Base-by-base conservation (phyloP, 2,888 invertebrate species). In the Vanessa cardui region DNA sequence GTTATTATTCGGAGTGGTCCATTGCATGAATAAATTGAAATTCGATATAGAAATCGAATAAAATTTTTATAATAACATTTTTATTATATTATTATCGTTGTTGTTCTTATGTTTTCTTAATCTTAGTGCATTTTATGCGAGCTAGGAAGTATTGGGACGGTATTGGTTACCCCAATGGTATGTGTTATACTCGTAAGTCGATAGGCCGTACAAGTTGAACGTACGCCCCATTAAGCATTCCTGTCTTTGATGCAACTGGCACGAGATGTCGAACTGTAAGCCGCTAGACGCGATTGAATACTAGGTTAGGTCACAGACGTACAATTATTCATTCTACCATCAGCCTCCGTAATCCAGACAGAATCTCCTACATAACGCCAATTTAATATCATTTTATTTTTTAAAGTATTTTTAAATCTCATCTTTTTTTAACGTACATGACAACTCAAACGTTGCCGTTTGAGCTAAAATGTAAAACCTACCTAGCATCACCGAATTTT, bases 171-270 rank as follows among this genome's bases (percentile, higher is more conserved):
- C 81, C 78, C 77, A 81, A 78, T 79, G 78, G 79, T 79, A 83
- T 80, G 80, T 80, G 78, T 78, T 81, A 81, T 80, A 70, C 69
- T 58, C 16, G 26, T 52, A 56, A 56, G 56, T 74, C 71, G 81
- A 82, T 83, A 81, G 77, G 77, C 75, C 72, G 72, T 73, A 73
- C 73, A 63, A 75, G 68, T 70, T 70, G 71, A 69, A 74, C 73
- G 72, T 70, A 77, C 76, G 76, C 78, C 84, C 83, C 83, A 89
- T 87, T 89, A 88, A 81, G 79, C 76, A 70, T 68, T 78, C 78
- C 83, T 80, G 79, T 77, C 85, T 86, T 85, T 84, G 87, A 86
- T 86, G 82, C 78, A 73, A 73, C 72, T 72, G 75, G 75, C 70
- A 74, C 74, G 74, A 77, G 80, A 82, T 80, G 82, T 80, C 81